phyloP scores from a whole-genome alignment of 2,797 vertebrate genomes.

The Microhierax caerulescens region DNA sequence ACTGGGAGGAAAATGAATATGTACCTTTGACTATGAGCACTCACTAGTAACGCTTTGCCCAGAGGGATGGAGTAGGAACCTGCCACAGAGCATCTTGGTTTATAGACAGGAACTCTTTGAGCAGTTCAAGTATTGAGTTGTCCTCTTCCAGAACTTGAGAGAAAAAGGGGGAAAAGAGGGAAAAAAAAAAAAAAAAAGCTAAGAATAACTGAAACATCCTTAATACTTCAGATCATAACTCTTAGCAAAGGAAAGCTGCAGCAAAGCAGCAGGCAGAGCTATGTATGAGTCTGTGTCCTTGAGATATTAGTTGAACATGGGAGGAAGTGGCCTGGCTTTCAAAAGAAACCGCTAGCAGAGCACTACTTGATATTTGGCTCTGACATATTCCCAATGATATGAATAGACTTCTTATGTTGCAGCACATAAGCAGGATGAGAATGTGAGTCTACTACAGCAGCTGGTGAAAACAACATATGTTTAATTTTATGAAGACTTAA shows the following conservation, averaged over 20 bases:
- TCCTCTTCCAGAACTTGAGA: neutral
- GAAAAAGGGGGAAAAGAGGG: neutral
- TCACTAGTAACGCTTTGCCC: neutral
- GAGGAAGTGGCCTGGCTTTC: neutral
- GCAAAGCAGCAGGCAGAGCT: neutral
- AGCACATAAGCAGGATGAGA: neutral
- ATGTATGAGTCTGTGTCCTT: neutral
- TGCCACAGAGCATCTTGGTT: neutral
- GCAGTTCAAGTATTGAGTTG: neutral
- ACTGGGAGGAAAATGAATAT: neutral
- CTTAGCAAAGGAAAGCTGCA: neutral
- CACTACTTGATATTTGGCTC: neutral
- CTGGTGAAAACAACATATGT: conserved; percentile 67
- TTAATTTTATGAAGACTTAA: conserved; percentile 64
- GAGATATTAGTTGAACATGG: neutral
- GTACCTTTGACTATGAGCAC: neutral
- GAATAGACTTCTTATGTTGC: conserved; percentile 22
- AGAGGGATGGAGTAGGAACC: neutral
- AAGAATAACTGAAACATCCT: neutral
- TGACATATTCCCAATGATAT: neutral
- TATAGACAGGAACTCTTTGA: neutral
- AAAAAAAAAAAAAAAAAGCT: neutral
- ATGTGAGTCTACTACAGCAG: conserved; percentile 27
- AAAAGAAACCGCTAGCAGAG: neutral
- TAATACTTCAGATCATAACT: neutral